Conservation (phyloP, 2,888 invertebrate species). For the Nasonovia ribisnigri region DNA sequence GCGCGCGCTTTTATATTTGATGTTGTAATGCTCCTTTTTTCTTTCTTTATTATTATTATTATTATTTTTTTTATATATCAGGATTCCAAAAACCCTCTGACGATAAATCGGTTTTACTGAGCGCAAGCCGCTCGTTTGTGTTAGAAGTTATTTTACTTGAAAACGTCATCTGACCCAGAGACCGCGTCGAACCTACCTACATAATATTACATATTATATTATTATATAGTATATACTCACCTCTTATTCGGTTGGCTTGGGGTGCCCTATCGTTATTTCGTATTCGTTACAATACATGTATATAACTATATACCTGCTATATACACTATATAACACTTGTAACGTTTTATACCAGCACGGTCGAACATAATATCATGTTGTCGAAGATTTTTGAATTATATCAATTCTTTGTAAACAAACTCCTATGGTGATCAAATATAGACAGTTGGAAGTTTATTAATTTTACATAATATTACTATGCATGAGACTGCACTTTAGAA, state of each 20-base stretch:
- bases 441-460: no score
- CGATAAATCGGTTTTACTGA: conserved; percentile 15
- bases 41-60: not conserved
- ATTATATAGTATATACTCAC: not conserved
- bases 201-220: not conserved
- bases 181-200: not conserved
- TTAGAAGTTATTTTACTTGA: conserved; percentile 1
- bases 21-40: conserved; percentile 39
- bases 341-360: not conserved
- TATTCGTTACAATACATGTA: not conserved
- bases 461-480: not conserved
- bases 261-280: not conserved
- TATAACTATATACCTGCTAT: no score
- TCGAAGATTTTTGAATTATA: not conserved
- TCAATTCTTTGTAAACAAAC: not conserved
- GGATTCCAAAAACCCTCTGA: conserved; percentile 8
- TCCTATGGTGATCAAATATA: not conserved
- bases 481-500: not conserved
- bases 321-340: not conserved
- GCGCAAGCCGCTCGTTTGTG: not conserved
- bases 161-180: conserved; percentile 23
- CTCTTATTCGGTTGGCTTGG: not conserved
- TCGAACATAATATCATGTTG: not conserved
- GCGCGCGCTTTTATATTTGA: conserved; percentile 19
- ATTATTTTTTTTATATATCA: not conserved